phyloP scores from a whole-genome alignment of 2,113 vertebrate species.

The Cathartes aura region DNA sequence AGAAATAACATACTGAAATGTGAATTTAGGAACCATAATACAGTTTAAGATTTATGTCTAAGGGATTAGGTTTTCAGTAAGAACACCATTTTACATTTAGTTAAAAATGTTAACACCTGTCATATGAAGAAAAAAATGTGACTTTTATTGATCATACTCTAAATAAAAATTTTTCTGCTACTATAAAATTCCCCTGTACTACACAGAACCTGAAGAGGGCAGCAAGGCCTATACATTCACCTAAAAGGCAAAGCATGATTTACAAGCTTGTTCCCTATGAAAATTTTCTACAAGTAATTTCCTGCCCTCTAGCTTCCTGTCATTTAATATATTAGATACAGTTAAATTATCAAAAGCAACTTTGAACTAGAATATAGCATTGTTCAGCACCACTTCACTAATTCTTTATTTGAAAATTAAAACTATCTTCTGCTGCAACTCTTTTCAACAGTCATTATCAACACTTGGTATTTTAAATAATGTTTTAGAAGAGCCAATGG shows the following conservation, averaged over 20 bases:
- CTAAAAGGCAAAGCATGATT: background rate
- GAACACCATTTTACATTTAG: background rate
- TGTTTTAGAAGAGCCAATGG: background rate
- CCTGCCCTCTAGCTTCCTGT: background rate
- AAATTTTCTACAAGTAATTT: background rate
- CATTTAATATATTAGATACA: background rate
- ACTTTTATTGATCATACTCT: background rate
- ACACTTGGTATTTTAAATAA: background rate
- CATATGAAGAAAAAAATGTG: background rate
- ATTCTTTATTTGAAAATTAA: background rate
- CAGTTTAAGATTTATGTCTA: background rate
- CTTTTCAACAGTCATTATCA: background rate
- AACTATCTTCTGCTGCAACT: background rate
- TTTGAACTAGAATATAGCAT: background rate
- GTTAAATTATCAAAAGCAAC: background rate
- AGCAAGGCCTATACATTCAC: background rate
- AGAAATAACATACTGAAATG: background rate
- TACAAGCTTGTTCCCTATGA: background rate
- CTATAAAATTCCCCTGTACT: background rate
- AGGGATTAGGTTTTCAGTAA: background rate
- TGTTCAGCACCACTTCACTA: background rate
- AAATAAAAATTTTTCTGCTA: background rate
- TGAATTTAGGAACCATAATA: background rate
- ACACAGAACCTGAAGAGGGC: background rate
- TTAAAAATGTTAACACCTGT: background rate